Conservation (phyloP, 2,113 vertebrate species). For the Donacobius atricapilla region DNA sequence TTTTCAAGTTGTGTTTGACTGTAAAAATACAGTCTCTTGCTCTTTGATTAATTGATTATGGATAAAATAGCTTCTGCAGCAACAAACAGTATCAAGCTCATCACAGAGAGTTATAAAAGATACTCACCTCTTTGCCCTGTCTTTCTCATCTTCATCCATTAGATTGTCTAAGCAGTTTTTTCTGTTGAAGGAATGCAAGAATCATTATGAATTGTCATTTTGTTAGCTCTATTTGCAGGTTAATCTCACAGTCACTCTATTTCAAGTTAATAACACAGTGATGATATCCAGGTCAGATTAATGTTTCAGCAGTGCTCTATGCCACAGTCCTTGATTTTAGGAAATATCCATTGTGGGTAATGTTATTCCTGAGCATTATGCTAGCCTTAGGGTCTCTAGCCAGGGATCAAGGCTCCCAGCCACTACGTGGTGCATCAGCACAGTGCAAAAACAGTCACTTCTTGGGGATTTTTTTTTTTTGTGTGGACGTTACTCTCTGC, state of each 20-base stretch:
- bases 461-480: background rate
- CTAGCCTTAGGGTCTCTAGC: background rate
- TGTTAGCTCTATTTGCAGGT: slow-evolving; percentile 22
- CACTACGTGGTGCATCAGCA: background rate
- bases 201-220: slow-evolving; percentile 27
- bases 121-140: slow-evolving; percentile 83
- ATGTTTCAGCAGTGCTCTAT: slow-evolving; percentile 50
- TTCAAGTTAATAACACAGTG: slow-evolving; percentile 45
- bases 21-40: background rate
- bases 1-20: slow-evolving; percentile 24
- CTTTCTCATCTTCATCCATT: slow-evolving; percentile 88
- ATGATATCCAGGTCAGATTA: slow-evolving; percentile 56
- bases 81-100: slow-evolving; percentile 6
- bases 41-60: slow-evolving; percentile 32
- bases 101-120: background rate
- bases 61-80: slow-evolving; percentile 11
- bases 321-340: slow-evolving; percentile 21
- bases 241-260: slow-evolving; percentile 51
- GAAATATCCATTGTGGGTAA: background rate
- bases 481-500: background rate
- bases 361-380: background rate
- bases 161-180: slow-evolving; percentile 78
- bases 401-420: background rate
- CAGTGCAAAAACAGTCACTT: background rate
- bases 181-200: slow-evolving; percentile 64